Evolutionary conservation across 2,113 vertebrate genomes (phyloP).

Genomic region (Miniopterus natalensis): DNA sequence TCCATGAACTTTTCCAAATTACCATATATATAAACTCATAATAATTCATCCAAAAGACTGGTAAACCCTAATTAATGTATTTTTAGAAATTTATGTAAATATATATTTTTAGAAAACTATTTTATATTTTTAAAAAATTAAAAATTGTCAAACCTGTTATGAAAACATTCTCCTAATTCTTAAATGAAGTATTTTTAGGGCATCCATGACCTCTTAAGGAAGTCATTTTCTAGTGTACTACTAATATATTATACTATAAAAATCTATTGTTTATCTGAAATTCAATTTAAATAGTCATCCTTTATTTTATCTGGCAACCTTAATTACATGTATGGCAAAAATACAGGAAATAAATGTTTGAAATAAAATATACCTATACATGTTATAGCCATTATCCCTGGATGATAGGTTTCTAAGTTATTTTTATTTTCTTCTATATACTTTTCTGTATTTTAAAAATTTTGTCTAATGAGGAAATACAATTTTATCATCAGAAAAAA

Average conservation of each 20-base stretch:
- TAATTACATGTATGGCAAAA: slow-evolving; percentile 1
- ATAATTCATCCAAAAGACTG: slow-evolving; percentile 3
- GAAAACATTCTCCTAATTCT: slow-evolving; percentile 28
- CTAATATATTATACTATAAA: not conserved
- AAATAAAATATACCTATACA: not conserved
- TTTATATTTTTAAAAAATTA: not conserved
- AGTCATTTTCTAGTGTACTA: slow-evolving; percentile 26
- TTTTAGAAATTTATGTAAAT: slow-evolving; percentile 12
- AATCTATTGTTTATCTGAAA: not conserved
- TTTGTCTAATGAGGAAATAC: slow-evolving; percentile 3
- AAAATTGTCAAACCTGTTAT: slow-evolving; percentile 29
- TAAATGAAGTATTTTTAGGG: slow-evolving; percentile 58
- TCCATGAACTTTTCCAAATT: slow-evolving; percentile 21
- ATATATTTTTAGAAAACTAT: slow-evolving; percentile 18
- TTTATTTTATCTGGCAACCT: not conserved
- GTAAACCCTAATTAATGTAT: slow-evolving; percentile 20
- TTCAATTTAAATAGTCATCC: not conserved
- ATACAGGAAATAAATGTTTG: not conserved
- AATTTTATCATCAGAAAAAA: slow-evolving; percentile 28
- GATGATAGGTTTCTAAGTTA: not conserved
- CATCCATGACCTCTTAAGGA: not conserved
- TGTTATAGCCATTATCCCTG: not conserved
- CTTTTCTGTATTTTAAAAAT: slow-evolving; percentile 35
- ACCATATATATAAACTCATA: not conserved
- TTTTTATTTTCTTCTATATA: slow-evolving; percentile 41